Conservation (phyloP, 2,888 invertebrate genomes). For the Cryptus viduatorius region DNA sequence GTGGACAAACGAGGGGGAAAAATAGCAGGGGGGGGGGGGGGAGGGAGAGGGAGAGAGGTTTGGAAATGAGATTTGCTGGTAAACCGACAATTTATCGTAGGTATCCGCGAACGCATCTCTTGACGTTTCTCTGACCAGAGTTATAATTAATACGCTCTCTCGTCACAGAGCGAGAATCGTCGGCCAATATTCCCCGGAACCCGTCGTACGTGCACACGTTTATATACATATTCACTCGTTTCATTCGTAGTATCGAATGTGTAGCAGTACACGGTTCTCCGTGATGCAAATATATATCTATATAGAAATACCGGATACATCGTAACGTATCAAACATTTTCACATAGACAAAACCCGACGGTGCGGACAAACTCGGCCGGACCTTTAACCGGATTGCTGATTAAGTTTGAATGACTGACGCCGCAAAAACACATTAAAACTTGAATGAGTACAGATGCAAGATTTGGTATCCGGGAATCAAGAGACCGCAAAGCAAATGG, state of each 20-base stretch:
- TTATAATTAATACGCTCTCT: slow-evolving; percentile 84
- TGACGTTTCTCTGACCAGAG: slow-evolving; percentile 84
- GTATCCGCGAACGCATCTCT: slow-evolving; percentile 83
- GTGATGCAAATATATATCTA: background rate
- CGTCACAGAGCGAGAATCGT: slow-evolving; percentile 78
- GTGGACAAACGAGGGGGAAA: slow-evolving; percentile 80
- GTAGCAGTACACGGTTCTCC: background rate
- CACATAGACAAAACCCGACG: slow-evolving; percentile 18
- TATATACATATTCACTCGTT: slow-evolving; percentile 1
- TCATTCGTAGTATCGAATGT: background rate
- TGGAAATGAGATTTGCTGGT: slow-evolving; percentile 85
- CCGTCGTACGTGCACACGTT: slow-evolving; percentile 14
- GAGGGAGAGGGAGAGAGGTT: slow-evolving; percentile 69
- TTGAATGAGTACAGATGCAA: slow-evolving; percentile 84
- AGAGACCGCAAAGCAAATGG: slow-evolving; percentile 84
- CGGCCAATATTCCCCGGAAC: slow-evolving; percentile 79
- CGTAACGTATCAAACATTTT: slow-evolving; percentile 7
- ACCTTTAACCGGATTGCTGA: slow-evolving; percentile 80
- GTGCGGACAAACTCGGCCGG: slow-evolving; percentile 4
- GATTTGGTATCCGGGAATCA: slow-evolving; percentile 84
- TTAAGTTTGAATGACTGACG: slow-evolving; percentile 85
- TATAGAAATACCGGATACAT: background rate
- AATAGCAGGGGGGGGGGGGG: slow-evolving; percentile 71
- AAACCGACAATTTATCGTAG: slow-evolving; percentile 85
- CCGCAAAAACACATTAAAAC: slow-evolving; percentile 85